These are phyloP conservation scores for Mugil cephalus DNA, from an alignment of 2,113 vertebrate genomes.

Conservation along the genomic window DNA sequence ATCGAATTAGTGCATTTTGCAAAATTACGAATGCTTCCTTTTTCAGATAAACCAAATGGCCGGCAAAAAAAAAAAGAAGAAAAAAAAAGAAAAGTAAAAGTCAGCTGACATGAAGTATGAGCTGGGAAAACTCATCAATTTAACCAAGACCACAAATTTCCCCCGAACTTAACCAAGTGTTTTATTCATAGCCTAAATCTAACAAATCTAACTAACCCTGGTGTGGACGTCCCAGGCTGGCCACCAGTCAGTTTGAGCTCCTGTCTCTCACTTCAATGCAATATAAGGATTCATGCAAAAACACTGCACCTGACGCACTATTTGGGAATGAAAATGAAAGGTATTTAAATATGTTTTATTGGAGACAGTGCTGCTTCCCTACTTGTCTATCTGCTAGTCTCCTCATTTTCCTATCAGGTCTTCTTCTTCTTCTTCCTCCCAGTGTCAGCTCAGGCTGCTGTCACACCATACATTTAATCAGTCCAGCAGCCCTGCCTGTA, in stretches of 20 bases:
- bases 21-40: too few relatives aligned
- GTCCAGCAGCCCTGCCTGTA: conserved; percentile 40
- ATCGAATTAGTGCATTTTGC: not conserved
- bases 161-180: not conserved
- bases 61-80: too few relatives aligned
- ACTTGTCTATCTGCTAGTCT: conserved; percentile 37
- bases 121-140: not conserved
- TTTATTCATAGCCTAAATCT: not conserved
- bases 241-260: conserved; percentile 3
- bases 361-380: not conserved
- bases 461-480: conserved; percentile 71
- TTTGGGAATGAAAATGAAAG: conserved; percentile 4
- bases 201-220: not conserved
- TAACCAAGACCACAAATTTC: too few relatives aligned
- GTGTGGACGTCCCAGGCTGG: not conserved
- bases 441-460: conserved; percentile 51
- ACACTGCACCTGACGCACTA: not conserved
- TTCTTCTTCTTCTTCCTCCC: conserved; percentile 8
- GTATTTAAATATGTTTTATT: conserved; percentile 28
- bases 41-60: too few relatives aligned
- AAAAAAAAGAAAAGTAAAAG: too few relatives aligned
- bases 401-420: conserved; percentile 46
- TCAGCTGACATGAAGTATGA: too few relatives aligned
- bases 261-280: not conserved
- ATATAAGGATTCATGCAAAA: not conserved